Evolutionary conservation across 2,797 vertebrate genomes (phyloP), one percentile per base, ranked within the genome.

Genomic region (Glyptemys insculpta): DNA sequence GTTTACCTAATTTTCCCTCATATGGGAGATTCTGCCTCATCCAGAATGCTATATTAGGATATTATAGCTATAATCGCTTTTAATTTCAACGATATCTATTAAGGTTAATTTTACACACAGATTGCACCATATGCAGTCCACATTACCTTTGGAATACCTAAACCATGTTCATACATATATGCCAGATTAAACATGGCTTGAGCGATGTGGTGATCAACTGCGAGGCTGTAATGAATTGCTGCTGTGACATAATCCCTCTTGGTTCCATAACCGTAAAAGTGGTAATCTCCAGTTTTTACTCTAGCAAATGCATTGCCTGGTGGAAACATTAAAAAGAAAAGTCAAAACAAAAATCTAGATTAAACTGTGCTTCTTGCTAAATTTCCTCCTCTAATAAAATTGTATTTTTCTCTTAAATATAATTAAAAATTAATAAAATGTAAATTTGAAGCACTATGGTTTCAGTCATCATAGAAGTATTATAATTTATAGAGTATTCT

Each of bases 171-270:
- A 78, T 97, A 96, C 98, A 98, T 98, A 21, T 98, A 98, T 52
- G 94, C 97, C 91, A 98, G 92, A 59, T 97, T 98, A 93, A 98
- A 98, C 97, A 98, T 98, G 79, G 97, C 98, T 93, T 98, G 97
- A 12, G 97, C 97, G 1, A 82, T 97, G 54, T 94, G 97, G 81
- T 98, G 97, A 79, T 96, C 59, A 0, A 91, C 97, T 41, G 98
- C 98, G 23, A 97, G 96, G 81, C 84, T 96, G 88, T 98, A 98
- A 83, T 98, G 97, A 49, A 93, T 90, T 81, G 90, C 97, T 85
- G 98, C 97, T 59, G 93, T 93, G 76, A 89, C 76, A 80, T 97
- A 97, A 93, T 98, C 96, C 85, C 87, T 97, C 85, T 96, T 96
- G 57, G 97, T 98, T 37, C 98, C 98, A 2, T 96, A 97, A 53